These are phyloP conservation scores for Gastracanthus pulcherrimus DNA, from an alignment of 2,888 invertebrate genomes.

Conservation along the genomic window DNA sequence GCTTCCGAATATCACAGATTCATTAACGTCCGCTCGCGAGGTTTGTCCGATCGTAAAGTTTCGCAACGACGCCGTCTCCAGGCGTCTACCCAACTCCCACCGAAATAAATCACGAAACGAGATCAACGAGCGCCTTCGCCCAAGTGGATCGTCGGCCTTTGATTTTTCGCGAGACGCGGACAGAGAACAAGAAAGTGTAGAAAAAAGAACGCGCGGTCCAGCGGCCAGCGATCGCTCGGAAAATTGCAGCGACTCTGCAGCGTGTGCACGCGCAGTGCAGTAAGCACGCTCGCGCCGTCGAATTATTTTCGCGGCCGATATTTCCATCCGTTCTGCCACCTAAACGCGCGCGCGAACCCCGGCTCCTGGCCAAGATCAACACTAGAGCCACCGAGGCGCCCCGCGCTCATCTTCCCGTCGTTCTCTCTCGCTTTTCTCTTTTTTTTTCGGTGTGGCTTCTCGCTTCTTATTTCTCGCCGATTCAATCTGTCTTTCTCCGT, in stretches of 20 bases:
- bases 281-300: constrained; percentile 68
- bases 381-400: constrained; percentile 45
- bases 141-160: too few species aligned
- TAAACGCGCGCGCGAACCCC: constrained; percentile 69
- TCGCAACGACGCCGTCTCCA: background rate
- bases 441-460: background rate
- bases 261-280: background rate
- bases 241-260: constrained; percentile 19
- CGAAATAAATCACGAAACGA: constrained; percentile 18
- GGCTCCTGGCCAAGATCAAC: constrained; percentile 75
- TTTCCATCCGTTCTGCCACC: constrained; percentile 75
- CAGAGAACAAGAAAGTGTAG: background rate
- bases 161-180: background rate
- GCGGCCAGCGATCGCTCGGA: background rate
- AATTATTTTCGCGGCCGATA: constrained; percentile 77
- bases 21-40: background rate
- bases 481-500: constrained; percentile 21
- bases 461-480: background rate
- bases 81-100: background rate
- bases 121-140: background rate
- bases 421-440: background rate
- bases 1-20: background rate
- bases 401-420: constrained; percentile 5
- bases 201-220: background rate
- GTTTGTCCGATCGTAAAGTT: constrained; percentile 18